Percentiles rank a stretch among this genome's conserved stretches.
Evolutionary conservation across 2,888 invertebrate genomes (phyloP).

Genomic region (Blastobasis lacticolella): DNA sequence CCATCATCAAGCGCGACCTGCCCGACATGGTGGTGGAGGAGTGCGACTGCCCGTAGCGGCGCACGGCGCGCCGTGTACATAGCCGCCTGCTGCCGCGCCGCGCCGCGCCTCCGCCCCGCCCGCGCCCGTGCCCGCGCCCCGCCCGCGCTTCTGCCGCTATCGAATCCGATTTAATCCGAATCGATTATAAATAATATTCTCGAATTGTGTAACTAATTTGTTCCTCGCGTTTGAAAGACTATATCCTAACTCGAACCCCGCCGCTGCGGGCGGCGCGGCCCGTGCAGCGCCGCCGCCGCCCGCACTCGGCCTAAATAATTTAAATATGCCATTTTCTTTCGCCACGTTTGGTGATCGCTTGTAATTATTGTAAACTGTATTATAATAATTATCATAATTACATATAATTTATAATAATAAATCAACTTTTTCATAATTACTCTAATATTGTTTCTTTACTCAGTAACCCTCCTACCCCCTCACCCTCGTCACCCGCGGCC

Average conservation of each 20-base stretch:
- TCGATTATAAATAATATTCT: conserved; percentile 72
- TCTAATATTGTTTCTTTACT: conserved; percentile 54
- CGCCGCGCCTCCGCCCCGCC: conserved; percentile 42
- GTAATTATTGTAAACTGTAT: conserved; percentile 76
- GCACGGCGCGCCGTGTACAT: conserved; percentile 1
- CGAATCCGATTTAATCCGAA: conserved; percentile 66
- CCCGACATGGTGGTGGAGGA: conserved; percentile 98
- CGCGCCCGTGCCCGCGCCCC: conserved; percentile 38
- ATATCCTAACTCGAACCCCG: conserved; percentile 60
- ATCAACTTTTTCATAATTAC: conserved; percentile 75
- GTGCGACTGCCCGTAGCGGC: conserved; percentile 90
- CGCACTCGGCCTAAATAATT: conserved; percentile 56
- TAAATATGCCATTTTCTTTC: conserved; percentile 72
- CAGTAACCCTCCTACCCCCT: not conserved
- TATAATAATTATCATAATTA: conserved; percentile 74
- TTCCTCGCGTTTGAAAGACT: conserved; percentile 75
- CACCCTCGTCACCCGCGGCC: too few species aligned
- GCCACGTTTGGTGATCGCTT: conserved; percentile 74
- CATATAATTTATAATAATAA: conserved; percentile 47
- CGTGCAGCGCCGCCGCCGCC: conserved; percentile 1
- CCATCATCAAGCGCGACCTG: conserved; percentile 93
- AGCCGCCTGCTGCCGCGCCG: conserved; percentile 21
- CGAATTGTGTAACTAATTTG: conserved; percentile 72
- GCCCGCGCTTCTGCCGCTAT: conserved; percentile 63
- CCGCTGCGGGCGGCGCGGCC: conserved; percentile 9